Base-by-base conservation (phyloP, 2,888 invertebrate genomes). In the Dynastes grantii region DNA sequence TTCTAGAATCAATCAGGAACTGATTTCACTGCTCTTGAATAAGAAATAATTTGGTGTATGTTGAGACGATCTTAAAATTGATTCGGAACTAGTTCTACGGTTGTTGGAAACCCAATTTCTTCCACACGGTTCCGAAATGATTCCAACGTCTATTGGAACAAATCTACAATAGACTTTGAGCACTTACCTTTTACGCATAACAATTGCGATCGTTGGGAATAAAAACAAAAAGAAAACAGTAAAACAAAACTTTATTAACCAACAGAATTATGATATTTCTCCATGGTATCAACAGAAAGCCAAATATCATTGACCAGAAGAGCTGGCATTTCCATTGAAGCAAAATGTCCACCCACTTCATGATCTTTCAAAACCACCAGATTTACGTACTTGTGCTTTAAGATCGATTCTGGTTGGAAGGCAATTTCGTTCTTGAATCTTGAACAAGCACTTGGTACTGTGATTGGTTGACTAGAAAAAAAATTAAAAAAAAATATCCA, bases 261-360 rank as follows among this genome's bases (percentile, higher is more conserved):
- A 22, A n/a, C 1, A 3, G 55, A 55, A 3, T 11, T 45, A n/a
- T 29, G 63, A 22, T 29, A 63, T 65, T 65, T 65, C 53, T 37
- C 27, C 58, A 71, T 71, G 1, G 32, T 9, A n/a, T 77, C 51
- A 1, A 94, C 90, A 76, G 93, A 93, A 0, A 88, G 85, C 84
- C 92, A 92, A 1, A 97, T 88, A 85, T 97, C 96, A 0, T 91
- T 88, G 2, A 94, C 92, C 45, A 97, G 84, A 0, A 94, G 84
- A 53, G 91, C 88, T 0, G 97, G 96, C 80, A 92, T 90, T 86
- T 97, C 96, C 76, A 96, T 89, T 0, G 96, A 95, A 0, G 94
- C 94, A 87, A 97, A 98, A 86, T 97, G 97, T 0, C 97, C 97
- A 1, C 96, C 96, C 0, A 91, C 89, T 0, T 91, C 89, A 51